These are phyloP conservation scores for Argyrosomus regius DNA, from an alignment of 2,797 vertebrate genomes.

Conservation along the genomic window DNA sequence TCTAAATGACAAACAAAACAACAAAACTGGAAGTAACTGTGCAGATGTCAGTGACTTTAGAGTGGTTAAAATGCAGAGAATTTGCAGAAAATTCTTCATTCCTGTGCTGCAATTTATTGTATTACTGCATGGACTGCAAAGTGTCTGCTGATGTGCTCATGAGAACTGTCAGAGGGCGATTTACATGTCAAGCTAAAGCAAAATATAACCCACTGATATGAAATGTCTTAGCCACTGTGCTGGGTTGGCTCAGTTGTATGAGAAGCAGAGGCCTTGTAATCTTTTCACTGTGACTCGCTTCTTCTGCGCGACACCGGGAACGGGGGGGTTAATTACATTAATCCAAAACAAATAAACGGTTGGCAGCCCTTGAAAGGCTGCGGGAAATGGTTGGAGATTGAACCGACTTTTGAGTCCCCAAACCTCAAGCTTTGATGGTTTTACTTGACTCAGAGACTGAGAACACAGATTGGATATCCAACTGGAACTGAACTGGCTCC, in stretches of 20 bases:
- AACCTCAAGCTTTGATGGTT: slow-evolving; percentile 83
- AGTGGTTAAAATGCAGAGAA: neutral
- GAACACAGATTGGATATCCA: slow-evolving; percentile 69
- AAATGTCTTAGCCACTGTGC: slow-evolving; percentile 56
- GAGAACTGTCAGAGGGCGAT: slow-evolving; percentile 57
- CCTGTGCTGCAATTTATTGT: neutral
- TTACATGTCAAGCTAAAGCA: slow-evolving; percentile 60
- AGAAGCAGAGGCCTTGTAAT: slow-evolving; percentile 68
- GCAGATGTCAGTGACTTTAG: neutral
- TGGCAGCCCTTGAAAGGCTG: slow-evolving; percentile 80
- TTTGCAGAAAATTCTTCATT: slow-evolving; percentile 7
- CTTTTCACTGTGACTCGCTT: slow-evolving; percentile 70
- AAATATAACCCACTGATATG: slow-evolving; percentile 63
- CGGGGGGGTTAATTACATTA: slow-evolving; percentile 82
- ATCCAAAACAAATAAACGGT: slow-evolving; percentile 84
- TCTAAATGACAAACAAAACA: neutral
- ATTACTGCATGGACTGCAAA: slow-evolving; percentile 10
- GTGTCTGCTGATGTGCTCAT: slow-evolving; percentile 48
- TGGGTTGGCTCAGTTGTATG: slow-evolving; percentile 30
- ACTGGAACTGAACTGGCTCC: slow-evolving; percentile 58
- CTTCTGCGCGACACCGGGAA: slow-evolving; percentile 66
- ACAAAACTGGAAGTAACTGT: neutral
- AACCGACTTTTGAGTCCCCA: slow-evolving; percentile 73
- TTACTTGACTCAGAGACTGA: slow-evolving; percentile 67
- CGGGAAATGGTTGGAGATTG: slow-evolving; percentile 76